Conservation (phyloP, 2,797 vertebrate genomes). For the Antennarius maculatus region DNA sequence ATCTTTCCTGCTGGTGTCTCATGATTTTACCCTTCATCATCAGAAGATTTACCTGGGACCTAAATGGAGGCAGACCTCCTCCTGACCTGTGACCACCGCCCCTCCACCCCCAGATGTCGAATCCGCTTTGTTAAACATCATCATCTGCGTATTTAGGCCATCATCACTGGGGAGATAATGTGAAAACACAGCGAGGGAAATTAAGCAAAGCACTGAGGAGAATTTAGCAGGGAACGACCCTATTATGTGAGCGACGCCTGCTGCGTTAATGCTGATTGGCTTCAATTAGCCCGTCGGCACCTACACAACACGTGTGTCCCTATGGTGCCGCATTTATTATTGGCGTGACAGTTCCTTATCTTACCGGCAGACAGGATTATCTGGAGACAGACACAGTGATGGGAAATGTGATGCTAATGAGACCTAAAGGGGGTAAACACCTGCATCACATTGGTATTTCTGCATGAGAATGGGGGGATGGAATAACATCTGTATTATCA, state of each 20-base stretch:
- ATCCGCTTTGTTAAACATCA: conserved; percentile 13
- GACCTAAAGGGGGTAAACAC: conserved; percentile 23
- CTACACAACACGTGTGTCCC: conserved; percentile 54
- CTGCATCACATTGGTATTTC: conserved; percentile 19
- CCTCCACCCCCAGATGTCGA: neutral
- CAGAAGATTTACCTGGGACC: conserved; percentile 18
- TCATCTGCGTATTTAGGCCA: conserved; percentile 17
- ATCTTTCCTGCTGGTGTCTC: conserved; percentile 25
- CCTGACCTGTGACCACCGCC: conserved; percentile 20
- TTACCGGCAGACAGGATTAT: conserved; percentile 35
- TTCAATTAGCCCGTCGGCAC: conserved; percentile 64
- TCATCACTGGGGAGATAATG: neutral
- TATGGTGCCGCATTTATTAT: conserved; percentile 36
- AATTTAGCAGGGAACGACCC: conserved; percentile 48
- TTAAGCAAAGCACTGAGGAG: conserved; percentile 39
- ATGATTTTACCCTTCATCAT: conserved; percentile 17
- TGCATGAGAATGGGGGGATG: neutral
- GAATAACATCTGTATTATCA: conserved; percentile 19
- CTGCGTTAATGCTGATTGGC: conserved; percentile 64
- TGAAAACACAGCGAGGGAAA: conserved; percentile 20
- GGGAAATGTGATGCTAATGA: conserved; percentile 31
- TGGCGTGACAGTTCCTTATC: conserved; percentile 43
- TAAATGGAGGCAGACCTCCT: conserved; percentile 4
- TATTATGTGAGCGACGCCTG: conserved; percentile 43
- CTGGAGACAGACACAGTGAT: conserved; percentile 28